A percentile compares a stretch with the other conserved stretches of the same genome.
Evolutionary conservation across 2,113 vertebrate species (phyloP).

Genomic region (Cyanoliseus patagonus): DNA sequence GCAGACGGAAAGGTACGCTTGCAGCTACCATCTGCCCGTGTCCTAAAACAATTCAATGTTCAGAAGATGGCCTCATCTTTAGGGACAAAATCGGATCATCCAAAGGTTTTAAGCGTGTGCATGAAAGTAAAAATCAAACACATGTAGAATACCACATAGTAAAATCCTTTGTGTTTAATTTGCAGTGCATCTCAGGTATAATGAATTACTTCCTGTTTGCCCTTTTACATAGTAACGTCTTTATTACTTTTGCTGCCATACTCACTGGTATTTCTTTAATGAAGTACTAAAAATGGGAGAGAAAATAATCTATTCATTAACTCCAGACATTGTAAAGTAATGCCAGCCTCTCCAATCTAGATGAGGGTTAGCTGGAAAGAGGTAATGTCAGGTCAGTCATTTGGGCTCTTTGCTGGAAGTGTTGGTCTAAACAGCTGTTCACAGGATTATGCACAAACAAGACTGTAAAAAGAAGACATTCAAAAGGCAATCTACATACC

Average conservation of each 20-base stretch:
- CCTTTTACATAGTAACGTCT: background rate
- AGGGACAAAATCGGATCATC: background rate
- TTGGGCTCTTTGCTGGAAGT: background rate
- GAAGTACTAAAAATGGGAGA: background rate
- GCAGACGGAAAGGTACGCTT: background rate
- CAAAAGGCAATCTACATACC: conserved; percentile 6
- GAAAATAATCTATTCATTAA: background rate
- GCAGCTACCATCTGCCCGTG: background rate
- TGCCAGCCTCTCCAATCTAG: background rate
- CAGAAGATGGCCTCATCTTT: background rate
- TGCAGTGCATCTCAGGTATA: background rate
- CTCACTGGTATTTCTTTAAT: background rate
- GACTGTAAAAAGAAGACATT: conserved; percentile 24
- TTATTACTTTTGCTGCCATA: background rate
- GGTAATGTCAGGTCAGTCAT: background rate
- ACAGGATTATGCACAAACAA: conserved; percentile 1
- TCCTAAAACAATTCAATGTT: background rate
- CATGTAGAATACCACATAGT: background rate
- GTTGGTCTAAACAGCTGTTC: background rate
- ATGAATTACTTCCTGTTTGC: background rate
- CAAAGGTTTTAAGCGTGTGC: background rate
- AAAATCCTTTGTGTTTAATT: background rate
- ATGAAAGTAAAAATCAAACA: background rate
- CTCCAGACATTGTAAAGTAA: background rate
- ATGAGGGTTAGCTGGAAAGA: background rate